Percentiles rank a stretch among this genome's conserved stretches.
These are phyloP conservation scores for Calycopis cecrops DNA, from an alignment of 1,140 invertebrate genomes.

Conservation along the genomic window DNA sequence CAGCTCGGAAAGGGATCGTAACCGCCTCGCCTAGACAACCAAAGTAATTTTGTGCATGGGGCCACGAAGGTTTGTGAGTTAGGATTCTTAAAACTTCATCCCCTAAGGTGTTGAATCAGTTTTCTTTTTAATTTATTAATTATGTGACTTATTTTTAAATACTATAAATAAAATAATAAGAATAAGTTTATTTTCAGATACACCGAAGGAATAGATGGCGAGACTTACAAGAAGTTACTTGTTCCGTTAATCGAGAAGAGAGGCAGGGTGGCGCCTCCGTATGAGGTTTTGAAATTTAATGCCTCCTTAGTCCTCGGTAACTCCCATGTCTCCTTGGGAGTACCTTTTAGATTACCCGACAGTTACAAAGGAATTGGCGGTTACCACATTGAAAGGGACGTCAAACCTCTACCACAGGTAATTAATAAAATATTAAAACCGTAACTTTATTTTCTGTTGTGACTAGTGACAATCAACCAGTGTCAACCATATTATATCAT, in stretches of 20 bases:
- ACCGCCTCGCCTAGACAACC: too few species aligned
- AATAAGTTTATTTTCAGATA: constrained; percentile 19
- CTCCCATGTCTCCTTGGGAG: constrained; percentile 27
- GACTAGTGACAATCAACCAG: too few species aligned
- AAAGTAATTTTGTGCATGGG: too few species aligned
- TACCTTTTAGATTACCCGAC: constrained; percentile 25
- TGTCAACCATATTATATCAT: too few species aligned
- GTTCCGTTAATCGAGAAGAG: constrained; percentile 19
- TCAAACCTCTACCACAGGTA: constrained; percentile 33
- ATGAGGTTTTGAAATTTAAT: constrained; percentile 26
- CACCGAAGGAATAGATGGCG: constrained; percentile 11
- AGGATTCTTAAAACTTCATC: too few species aligned
- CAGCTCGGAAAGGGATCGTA: too few species aligned
- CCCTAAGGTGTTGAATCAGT: too few species aligned
- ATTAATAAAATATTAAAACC: constrained; percentile 13
- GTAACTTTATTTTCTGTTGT: too few species aligned
- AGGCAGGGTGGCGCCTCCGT: constrained; percentile 13
- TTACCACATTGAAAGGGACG: constrained; percentile 29
- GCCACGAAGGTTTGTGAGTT: too few species aligned
- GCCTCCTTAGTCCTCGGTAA: constrained; percentile 32
- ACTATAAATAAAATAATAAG: too few species aligned
- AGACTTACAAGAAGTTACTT: constrained; percentile 17
- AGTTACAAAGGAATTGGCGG: constrained; percentile 35
- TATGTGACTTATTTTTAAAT: too few species aligned
- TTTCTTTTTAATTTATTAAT: too few species aligned